Evolutionary conservation across 2,888 invertebrate species (phyloP).

Genomic region (Campoletis raptor): DNA sequence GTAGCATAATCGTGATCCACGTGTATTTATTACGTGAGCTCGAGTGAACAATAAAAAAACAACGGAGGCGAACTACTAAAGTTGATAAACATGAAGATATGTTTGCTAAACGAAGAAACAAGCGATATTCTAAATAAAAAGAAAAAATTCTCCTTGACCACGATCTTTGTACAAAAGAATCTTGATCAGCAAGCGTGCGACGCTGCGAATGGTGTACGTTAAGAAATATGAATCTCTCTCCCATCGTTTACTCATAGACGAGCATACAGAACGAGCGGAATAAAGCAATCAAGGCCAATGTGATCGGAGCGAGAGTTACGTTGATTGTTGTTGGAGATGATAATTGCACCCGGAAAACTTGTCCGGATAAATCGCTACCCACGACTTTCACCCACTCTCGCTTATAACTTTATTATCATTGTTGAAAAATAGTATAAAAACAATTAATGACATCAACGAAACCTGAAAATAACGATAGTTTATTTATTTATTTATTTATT

Average conservation of each 20-base stretch:
- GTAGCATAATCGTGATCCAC: neutral
- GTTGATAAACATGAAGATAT: constrained; percentile 18
- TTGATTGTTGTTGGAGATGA: constrained; percentile 28
- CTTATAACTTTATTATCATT: constrained; percentile 3
- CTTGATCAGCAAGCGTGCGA: constrained; percentile 47
- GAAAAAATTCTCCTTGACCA: constrained; percentile 15
- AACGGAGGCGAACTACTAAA: constrained; percentile 13
- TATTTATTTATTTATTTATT: neutral
- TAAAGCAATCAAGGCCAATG: constrained; percentile 61
- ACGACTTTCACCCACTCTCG: constrained; percentile 62
- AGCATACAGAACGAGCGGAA: constrained; percentile 47
- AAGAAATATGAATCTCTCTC: constrained; percentile 27
- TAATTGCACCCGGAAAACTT: constrained; percentile 64
- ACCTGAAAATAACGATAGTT: neutral
- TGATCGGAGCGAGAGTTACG: constrained; percentile 39
- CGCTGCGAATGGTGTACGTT: constrained; percentile 9
- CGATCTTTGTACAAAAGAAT: constrained; percentile 39
- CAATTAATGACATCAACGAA: neutral
- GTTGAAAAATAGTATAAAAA: neutral
- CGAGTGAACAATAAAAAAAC: constrained; percentile 34
- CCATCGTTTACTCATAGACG: constrained; percentile 10
- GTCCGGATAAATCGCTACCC: constrained; percentile 38
- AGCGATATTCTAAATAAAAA: constrained; percentile 22
- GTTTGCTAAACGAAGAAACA: constrained; percentile 28
- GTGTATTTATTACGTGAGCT: constrained; percentile 18